phyloP scores from a whole-genome alignment of 2,888 invertebrate species.

The Hypsopygia costalis region DNA sequence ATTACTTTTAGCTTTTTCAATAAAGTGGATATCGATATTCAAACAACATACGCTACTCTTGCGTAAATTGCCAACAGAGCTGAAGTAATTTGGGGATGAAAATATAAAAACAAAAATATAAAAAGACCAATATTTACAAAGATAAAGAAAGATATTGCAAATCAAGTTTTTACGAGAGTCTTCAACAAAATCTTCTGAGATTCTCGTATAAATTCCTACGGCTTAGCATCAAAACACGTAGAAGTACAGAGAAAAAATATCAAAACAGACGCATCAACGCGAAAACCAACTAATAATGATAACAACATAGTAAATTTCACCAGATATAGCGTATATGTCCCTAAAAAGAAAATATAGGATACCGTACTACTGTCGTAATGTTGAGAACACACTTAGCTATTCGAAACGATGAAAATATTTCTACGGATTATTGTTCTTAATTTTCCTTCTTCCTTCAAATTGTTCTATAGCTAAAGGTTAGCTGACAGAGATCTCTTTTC shows the following conservation, averaged over 20 bases:
- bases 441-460: no score
- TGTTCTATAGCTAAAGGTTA: no score
- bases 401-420: slow-evolving; percentile 1
- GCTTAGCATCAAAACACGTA: not conserved
- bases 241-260: slow-evolving; percentile 3
- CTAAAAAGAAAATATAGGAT: slow-evolving; percentile 25
- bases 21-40: no score
- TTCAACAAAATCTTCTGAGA: not conserved
- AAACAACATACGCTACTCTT: not conserved
- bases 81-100: not conserved
- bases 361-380: slow-evolving; percentile 19
- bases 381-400: slow-evolving; percentile 16
- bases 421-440: not conserved
- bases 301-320: slow-evolving; percentile 38
- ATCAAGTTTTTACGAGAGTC: not conserved
- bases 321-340: slow-evolving; percentile 30
- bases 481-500: no score
- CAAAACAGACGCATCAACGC: slow-evolving; percentile 22
- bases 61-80: not conserved
- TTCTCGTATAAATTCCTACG: not conserved
- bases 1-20: no score
- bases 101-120: not conserved
- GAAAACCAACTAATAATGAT: slow-evolving; percentile 38
- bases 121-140: not conserved
- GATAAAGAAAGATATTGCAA: not conserved